Evolutionary conservation across 2,113 vertebrate genomes (phyloP).

Genomic region (Willisornis vidua): DNA sequence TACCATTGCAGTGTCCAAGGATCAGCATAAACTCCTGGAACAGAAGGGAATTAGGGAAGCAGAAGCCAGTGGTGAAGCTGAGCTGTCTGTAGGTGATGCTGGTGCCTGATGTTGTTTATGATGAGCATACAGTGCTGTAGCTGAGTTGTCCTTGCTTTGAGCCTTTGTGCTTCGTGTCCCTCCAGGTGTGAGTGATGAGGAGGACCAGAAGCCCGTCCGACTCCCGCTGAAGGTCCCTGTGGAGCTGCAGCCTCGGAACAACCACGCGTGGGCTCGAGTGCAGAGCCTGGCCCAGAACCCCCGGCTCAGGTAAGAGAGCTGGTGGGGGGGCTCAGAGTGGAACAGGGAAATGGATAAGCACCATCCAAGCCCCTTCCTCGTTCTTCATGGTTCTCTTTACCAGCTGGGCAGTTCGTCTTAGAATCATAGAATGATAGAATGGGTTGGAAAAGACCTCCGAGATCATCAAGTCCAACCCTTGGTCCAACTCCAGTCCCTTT

Average conservation of each 20-base stretch:
- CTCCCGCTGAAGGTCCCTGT: conserved; percentile 93
- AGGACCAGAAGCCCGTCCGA: conserved; percentile 97
- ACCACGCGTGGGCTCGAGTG: conserved; percentile 93
- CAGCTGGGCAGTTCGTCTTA: background rate
- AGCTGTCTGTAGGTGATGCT: background rate
- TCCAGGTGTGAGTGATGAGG: conserved; percentile 94
- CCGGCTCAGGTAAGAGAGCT: conserved; percentile 86
- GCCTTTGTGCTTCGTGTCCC: background rate
- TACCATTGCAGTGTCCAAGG: background rate
- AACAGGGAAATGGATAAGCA: background rate
- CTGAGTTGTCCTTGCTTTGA: background rate
- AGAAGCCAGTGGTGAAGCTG: background rate
- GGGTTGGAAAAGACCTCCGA: too few relatives aligned
- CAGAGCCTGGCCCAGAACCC: conserved; percentile 97
- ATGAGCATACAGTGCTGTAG: background rate
- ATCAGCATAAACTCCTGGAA: background rate
- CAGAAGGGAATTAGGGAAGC: background rate
- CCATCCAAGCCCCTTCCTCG: background rate
- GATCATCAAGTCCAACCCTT: too few relatives aligned
- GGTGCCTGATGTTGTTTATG: background rate
- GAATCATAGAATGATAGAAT: too few relatives aligned
- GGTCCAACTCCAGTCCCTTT: too few relatives aligned
- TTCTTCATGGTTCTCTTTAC: background rate
- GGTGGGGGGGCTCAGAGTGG: background rate
- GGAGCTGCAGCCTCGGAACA: conserved; percentile 93